Evolutionary conservation across 2,113 vertebrate species (phyloP), one percentile per base, ranked within the genome.

Genomic region (Hippolais icterina): DNA sequence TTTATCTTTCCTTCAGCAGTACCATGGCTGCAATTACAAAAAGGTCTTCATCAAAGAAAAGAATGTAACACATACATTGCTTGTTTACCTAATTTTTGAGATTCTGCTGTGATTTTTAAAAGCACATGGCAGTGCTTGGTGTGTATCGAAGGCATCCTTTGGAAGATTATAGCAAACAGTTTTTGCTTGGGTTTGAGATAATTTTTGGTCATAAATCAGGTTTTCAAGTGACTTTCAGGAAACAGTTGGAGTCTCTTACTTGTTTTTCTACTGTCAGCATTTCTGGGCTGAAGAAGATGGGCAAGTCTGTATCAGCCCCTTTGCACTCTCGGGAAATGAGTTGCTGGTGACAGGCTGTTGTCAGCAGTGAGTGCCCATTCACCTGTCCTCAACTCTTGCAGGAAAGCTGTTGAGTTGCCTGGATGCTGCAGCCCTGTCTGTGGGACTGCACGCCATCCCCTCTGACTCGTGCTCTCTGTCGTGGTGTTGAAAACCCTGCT

Each of bases 371-470:
- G 39, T 75, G 12, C 24, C 76, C 47, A 10, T n/a, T 75, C 66
- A 44, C 88, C 41, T 77, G 49, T 56, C 46, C 29, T 80, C 15
- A 63, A 0, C 28, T 53, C 46, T 77, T 70, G 39, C 56, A 80
- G 42, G 44, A 61, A 60, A 69, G 15, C 52, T 27, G 22, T 24
- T 27, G 57, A 63, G 31, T 39, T 57, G 53, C 49, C 21, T n/a
- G 57, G 61, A 9, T 65, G 9, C 16, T 42, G n/a, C 24, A 15
- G 47, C 35, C 28, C 33, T 71, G 44, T 84, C 52, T 5, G 0
- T 4, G 4, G 39, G 44, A 68, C 25, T 1, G 0, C 14, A 1
- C 6, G 7, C 0, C 0, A 6, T 76, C 4, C 0, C 0, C 2
- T 59, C 50, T 77, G 47, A 7, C 69, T 54, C 29, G 17, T 13